These are phyloP conservation scores for Agonopterix heracliana DNA, from an alignment of 2,888 invertebrate species.

Conservation along the genomic window DNA sequence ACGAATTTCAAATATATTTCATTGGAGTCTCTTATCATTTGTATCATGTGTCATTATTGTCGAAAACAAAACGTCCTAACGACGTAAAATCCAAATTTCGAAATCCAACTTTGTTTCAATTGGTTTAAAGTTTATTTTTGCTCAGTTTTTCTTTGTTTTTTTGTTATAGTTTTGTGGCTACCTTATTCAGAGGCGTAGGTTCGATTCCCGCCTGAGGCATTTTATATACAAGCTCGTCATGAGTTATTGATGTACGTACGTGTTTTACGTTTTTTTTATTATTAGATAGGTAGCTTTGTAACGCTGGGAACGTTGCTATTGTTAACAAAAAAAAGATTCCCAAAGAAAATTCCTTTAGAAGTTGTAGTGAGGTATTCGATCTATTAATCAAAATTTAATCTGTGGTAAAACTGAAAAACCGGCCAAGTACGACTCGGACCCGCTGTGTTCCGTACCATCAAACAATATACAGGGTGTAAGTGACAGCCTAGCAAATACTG, in stretches of 20 bases:
- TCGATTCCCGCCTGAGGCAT: conserved; percentile 41
- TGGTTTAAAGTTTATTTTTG: background rate
- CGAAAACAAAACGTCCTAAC: conserved; percentile 19
- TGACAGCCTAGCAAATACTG: no score
- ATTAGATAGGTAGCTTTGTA: background rate
- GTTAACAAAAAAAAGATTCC: no score
- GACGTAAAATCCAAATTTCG: conserved; percentile 2
- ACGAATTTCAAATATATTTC: conserved; percentile 28
- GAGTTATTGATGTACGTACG: conserved; percentile 21
- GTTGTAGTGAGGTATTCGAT: no score
- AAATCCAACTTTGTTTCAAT: background rate
- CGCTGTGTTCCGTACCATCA: no score
- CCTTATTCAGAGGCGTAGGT: conserved; percentile 34
- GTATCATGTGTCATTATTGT: conserved; percentile 19
- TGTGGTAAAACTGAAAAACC: no score
- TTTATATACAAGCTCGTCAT: conserved; percentile 30
- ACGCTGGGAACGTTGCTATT: no score
- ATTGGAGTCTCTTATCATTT: conserved; percentile 36
- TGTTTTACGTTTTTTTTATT: conserved; percentile 3
- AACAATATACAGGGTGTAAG: no score
- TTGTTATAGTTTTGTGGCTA: conserved; percentile 23
- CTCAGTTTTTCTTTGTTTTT: conserved; percentile 4
- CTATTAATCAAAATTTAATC: no score
- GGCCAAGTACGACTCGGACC: no score
- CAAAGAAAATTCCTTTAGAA: no score